Percentiles rank a stretch among this genome's conserved stretches.
These are phyloP conservation scores for Brachionus manjavacas DNA, from an alignment of 1,140 invertebrate genomes.

Conservation along the genomic window DNA sequence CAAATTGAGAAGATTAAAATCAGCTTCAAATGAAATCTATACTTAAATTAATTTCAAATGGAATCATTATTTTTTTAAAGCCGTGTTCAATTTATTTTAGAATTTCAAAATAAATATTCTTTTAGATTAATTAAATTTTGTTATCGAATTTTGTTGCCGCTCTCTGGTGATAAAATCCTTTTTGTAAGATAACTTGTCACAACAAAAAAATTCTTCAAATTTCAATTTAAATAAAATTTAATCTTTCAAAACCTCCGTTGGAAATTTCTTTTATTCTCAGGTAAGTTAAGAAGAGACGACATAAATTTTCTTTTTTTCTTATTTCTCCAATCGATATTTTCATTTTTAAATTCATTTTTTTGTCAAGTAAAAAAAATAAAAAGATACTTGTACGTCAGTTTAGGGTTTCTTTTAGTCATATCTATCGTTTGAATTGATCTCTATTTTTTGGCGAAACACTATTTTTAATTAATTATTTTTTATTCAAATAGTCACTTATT, in stretches of 20 bases:
- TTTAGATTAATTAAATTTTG: conserved; percentile 21
- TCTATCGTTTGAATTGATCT: background rate
- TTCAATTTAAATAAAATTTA: conserved; percentile 19
- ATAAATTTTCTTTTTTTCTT: background rate
- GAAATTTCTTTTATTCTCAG: conserved; percentile 1
- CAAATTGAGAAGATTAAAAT: conserved; percentile 17
- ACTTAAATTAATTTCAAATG: conserved; percentile 1
- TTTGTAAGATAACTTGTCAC: conserved; percentile 19
- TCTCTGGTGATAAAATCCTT: background rate
- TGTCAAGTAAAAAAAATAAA: background rate
- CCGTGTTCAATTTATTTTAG: background rate
- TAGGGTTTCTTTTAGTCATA: background rate
- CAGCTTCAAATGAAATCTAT: background rate
- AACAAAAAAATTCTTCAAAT: background rate
- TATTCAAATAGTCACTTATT: background rate
- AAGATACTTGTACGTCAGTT: background rate
- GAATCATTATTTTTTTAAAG: background rate
- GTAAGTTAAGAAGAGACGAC: background rate
- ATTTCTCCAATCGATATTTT: background rate
- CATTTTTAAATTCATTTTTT: background rate
- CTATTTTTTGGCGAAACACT: no score
- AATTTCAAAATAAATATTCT: background rate
- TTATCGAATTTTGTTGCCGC: background rate
- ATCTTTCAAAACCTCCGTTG: background rate
- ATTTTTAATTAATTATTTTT: background rate